Evolutionary conservation across 2,113 vertebrate genomes (phyloP), one percentile per base, ranked within the genome.

Genomic region (Isichthys henryi): DNA sequence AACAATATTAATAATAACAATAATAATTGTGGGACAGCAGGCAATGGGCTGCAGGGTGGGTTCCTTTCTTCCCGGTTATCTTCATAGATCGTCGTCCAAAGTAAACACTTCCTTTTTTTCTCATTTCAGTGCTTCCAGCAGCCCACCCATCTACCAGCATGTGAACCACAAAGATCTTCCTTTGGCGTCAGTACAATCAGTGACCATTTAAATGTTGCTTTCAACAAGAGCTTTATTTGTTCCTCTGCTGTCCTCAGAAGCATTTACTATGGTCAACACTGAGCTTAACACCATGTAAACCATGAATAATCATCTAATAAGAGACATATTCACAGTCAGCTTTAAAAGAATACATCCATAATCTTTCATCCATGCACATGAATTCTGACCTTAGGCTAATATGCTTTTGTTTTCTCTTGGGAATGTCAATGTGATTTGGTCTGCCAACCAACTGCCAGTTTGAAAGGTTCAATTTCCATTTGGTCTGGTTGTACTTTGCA

Each of bases 101-200:
- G n/a, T 7, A 56, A 35, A 82, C 5, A 53, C 10, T 50, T 45
- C 31, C 58, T 35, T 3, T 58, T 43, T n/a, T 48, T 39, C 45
- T 19, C 23, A 1, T 58, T 49, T 70, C 23, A 74, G n/a, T 74
- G n/a, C 62, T 27, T 88, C 35, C n/a, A 74, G 58, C 27, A 52
- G 46, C 27, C 23, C 84, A 46, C 39, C 56, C 23, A 19, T 50
- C 58, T 48, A 84, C 45, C 82, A 84, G 82, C 9, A 89, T 62
- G 88, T 84, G 77, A 80, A 45, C 52, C 56, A 48, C 80, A 85
- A 13, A 84, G 31, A n/a, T 89, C 88, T 84, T 89, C 35, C 23
- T 46, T 35, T 84, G 31, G 5, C 23, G 0, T 43, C n/a, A 6
- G 45, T 15, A n/a, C 43, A 77, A 15, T 39, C 21, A 31, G 50